phyloP scores from a whole-genome alignment of 2,888 invertebrate species.

The Leucophora obtusa region DNA sequence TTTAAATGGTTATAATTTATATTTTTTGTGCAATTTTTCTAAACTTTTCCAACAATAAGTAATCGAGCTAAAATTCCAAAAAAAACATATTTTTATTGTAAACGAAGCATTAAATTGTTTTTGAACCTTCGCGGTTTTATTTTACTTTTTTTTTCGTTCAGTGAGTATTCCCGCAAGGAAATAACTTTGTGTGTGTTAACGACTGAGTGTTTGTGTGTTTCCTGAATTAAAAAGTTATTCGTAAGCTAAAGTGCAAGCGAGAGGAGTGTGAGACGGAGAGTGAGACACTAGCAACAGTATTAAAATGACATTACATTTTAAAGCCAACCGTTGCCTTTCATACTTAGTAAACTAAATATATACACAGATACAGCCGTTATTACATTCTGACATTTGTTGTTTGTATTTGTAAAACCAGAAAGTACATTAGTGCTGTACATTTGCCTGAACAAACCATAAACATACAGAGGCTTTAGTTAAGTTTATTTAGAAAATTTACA shows the following conservation, averaged over 20 bases:
- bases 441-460: conserved; percentile 13
- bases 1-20: conserved; percentile 9
- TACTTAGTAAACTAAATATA: not conserved
- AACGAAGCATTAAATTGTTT: conserved; percentile 38
- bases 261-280: not conserved
- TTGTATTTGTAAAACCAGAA: conserved; percentile 6
- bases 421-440: conserved; percentile 14
- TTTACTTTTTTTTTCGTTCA: not conserved
- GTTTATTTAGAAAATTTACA: not conserved
- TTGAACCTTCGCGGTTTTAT: conserved; percentile 13
- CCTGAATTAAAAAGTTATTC: not conserved
- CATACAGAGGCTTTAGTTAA: conserved; percentile 15
- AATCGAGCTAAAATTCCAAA: conserved; percentile 20
- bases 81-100: conserved; percentile 21
- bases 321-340: conserved; percentile 1
- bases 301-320: conserved; percentile 14
- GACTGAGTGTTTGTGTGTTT: not conserved
- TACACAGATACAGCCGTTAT: not conserved
- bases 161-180: conserved; percentile 20
- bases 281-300: not conserved
- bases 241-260: not conserved
- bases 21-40: conserved; percentile 4
- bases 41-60: not conserved
- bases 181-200: not conserved
- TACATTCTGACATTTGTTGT: conserved; percentile 13